Conservation (phyloP, 2,888 invertebrate genomes). For the Aleiodes testaceus region DNA sequence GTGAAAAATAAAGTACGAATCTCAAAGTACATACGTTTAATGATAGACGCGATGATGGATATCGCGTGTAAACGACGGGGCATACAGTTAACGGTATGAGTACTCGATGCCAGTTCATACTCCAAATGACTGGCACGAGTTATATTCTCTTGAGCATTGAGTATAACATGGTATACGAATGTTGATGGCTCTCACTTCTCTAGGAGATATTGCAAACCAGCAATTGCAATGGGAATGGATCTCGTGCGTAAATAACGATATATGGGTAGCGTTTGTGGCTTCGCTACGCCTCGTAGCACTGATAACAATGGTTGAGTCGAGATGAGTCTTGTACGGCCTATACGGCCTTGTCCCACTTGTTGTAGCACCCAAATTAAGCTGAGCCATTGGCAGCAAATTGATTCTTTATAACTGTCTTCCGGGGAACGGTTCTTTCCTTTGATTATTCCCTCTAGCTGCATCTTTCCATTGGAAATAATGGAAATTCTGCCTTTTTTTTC, state of each 20-base stretch:
- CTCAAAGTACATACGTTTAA: background rate
- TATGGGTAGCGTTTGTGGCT: constrained; percentile 36
- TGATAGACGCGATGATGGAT: constrained; percentile 20
- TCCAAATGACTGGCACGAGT: constrained; percentile 31
- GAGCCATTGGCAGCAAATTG: constrained; percentile 48
- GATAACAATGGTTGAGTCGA: constrained; percentile 51
- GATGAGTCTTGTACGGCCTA: constrained; percentile 22
- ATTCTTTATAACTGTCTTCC: constrained; percentile 45
- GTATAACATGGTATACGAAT: background rate
- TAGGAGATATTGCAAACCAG: background rate
- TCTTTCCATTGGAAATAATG: background rate
- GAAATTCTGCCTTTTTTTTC: background rate
- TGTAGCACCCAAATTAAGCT: constrained; percentile 42
- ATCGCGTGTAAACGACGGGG: constrained; percentile 31
- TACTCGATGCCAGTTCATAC: constrained; percentile 9
- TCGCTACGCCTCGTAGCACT: constrained; percentile 49
- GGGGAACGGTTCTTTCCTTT: constrained; percentile 31
- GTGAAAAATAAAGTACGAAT: background rate
- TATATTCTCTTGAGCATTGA: too few relatives aligned
- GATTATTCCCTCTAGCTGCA: background rate
- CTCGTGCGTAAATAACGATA: constrained; percentile 32
- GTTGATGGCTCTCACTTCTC: constrained; percentile 9
- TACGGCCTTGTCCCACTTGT: constrained; percentile 53
- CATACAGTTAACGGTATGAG: constrained; percentile 32
- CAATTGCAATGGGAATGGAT: constrained; percentile 13